Evolutionary conservation across 2,888 invertebrate species (phyloP), one percentile per base, ranked within the genome.

Genomic region (Anthophora plumipes): DNA sequence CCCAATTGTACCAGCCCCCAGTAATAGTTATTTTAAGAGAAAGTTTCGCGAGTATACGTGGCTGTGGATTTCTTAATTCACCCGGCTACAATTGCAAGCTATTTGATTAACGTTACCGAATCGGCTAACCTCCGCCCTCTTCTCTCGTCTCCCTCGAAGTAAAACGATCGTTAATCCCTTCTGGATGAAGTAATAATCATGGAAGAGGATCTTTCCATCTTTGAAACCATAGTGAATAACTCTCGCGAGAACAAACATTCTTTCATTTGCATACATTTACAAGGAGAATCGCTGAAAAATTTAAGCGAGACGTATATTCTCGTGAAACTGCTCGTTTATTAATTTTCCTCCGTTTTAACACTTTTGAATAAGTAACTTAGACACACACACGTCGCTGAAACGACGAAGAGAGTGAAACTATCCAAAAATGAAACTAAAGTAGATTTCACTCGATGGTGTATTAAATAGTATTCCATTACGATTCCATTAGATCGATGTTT

Each of bases 11-110:
- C 52, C 63, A 55, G 67, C 69, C 37, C n/a, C 25, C 31, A 57
- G 60, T 72, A 79, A 73, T 70, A 59, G 76, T 63, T 79, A 71
- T 73, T 85, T 78, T 66, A 59, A 57, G 60, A 59, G 63, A 54
- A 68, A 80, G 52, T 50, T 72, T 20, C 55, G 22, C 59, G 50
- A 37, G 8, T 20, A 37, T 54, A 52, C 50, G 50, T 43, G 46
- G 37, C n/a, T 20, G 54, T n/a, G 59, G 52, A 78, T 73, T 79
- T 64, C 72, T 73, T 78, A 78, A 78, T 78, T 78, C 63, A 17
- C 5, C 31, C 25, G 17, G 43, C 22, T 22, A 37, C 20, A 46
- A 52, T 11, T 9, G 61, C 1, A 25, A 5, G 5, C 20, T 14
- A 31, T 66, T 31, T 11, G 41, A 54, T 20, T 22, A 50, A 31